These are phyloP conservation scores for Agrilus biguttatus DNA, from an alignment of 2,888 invertebrate species.

Conservation along the genomic window DNA sequence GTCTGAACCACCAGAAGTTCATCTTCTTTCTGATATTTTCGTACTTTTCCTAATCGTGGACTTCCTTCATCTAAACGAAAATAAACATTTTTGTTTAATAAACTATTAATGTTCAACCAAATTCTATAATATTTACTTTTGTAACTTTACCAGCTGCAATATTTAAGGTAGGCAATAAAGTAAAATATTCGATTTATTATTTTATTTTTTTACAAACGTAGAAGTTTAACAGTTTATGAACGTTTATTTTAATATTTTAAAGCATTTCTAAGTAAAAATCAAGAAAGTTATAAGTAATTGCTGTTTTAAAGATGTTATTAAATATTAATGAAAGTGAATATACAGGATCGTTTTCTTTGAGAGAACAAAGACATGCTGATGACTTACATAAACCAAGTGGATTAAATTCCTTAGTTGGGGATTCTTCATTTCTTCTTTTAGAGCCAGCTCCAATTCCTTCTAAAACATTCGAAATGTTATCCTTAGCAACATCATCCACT, in stretches of 20 bases:
- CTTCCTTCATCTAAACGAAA: constrained; percentile 32
- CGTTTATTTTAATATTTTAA: too few species aligned
- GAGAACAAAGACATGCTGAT: neutral
- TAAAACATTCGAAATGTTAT: constrained; percentile 21
- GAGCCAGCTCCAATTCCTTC: constrained; percentile 28
- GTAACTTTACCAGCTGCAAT: neutral
- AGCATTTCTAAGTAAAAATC: too few species aligned
- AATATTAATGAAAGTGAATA: too few species aligned
- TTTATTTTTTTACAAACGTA: neutral
- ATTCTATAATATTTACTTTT: too few species aligned
- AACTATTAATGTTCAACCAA: neutral
- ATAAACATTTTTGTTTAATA: neutral
- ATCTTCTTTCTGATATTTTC: constrained; percentile 37
- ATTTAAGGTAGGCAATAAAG: neutral
- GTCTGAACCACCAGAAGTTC: constrained; percentile 28
- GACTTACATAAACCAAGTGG: constrained; percentile 21
- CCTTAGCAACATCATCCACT: constrained; percentile 21
- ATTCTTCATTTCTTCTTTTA: constrained; percentile 40
- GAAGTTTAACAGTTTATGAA: neutral
- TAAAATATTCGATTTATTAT: neutral
- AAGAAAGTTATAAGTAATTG: too few species aligned
- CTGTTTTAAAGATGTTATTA: too few species aligned
- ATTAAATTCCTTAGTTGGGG: constrained; percentile 35
- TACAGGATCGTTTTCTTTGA: too few species aligned
- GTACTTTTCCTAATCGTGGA: constrained; percentile 43